These are phyloP conservation scores for Mesodorylaimus sp. DNA, from an alignment of 2,888 invertebrate genomes.

Conservation along the genomic window DNA sequence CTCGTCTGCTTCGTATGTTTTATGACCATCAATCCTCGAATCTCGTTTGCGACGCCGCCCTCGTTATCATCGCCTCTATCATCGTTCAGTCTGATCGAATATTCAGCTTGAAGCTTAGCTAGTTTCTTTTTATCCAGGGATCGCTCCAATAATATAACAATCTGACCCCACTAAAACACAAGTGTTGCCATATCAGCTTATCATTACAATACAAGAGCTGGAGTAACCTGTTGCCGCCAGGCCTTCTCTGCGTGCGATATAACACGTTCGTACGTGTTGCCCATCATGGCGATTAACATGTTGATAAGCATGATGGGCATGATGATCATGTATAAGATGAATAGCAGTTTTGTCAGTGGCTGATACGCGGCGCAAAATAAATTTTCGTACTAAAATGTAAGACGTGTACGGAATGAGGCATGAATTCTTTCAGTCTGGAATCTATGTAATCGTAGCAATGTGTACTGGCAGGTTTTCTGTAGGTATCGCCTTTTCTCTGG, in stretches of 20 bases:
- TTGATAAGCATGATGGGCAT: slow-evolving; percentile 86
- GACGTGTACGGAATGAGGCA: no score
- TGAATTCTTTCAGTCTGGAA: no score
- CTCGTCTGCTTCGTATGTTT: slow-evolving; percentile 88
- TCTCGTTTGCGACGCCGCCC: slow-evolving; percentile 39
- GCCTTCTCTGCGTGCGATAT: slow-evolving; percentile 97
- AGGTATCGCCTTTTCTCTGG: no score
- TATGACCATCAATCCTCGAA: slow-evolving; percentile 88
- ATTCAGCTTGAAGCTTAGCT: slow-evolving; percentile 74
- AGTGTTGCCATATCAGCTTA: no score
- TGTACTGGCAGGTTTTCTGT: no score
- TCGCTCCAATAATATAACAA: slow-evolving; percentile 82
- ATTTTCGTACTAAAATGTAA: slow-evolving; percentile 61
- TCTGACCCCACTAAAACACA: slow-evolving; percentile 72
- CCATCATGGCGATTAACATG: slow-evolving; percentile 99
- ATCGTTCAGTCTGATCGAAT: slow-evolving; percentile 74
- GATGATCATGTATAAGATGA: slow-evolving; percentile 89
- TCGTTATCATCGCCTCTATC: no score
- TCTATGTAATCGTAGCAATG: no score
- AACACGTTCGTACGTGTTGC: slow-evolving; percentile 91
- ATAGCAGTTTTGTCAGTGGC: slow-evolving; percentile 78
- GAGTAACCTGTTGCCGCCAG: slow-evolving; percentile 74
- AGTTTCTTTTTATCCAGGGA: slow-evolving; percentile 76
- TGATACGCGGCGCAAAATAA: slow-evolving; percentile 74
- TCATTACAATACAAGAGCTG: no score